Conservation (phyloP, 2,888 invertebrate genomes). For the Nebria brevicollis region DNA sequence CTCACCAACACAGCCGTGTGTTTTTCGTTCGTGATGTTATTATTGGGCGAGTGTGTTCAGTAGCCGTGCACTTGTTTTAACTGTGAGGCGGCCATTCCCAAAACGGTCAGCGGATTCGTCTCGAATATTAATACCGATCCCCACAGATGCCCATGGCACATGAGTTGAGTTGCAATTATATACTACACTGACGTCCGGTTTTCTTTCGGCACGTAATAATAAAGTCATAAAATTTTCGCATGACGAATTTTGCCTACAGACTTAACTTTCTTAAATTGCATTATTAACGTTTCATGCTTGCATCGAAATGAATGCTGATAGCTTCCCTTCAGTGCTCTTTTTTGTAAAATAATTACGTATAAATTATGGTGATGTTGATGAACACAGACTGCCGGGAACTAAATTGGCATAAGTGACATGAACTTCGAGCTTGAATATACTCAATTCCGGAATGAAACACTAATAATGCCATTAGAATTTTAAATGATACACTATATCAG, state of each 20-base stretch:
- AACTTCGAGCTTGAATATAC: neutral
- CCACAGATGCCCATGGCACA: neutral
- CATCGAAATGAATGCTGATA: slow-evolving; percentile 23
- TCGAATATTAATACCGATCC: slow-evolving; percentile 18
- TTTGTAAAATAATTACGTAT: slow-evolving; percentile 19
- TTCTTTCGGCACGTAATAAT: slow-evolving; percentile 31
- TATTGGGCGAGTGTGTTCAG: slow-evolving; percentile 21
- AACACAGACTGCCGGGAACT: neutral
- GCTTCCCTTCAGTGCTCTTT: neutral
- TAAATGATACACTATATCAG: neutral
- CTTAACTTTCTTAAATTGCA: slow-evolving; percentile 15
- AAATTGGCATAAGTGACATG: neutral
- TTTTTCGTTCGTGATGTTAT: slow-evolving; percentile 7
- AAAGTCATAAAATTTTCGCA: slow-evolving; percentile 41
- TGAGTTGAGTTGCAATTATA: neutral
- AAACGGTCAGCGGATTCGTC: slow-evolving; percentile 18
- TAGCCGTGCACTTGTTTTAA: slow-evolving; percentile 19
- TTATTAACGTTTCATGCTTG: slow-evolving; percentile 30
- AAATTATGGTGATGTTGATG: slow-evolving; percentile 19
- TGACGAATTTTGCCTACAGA: slow-evolving; percentile 18
- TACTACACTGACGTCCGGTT: slow-evolving; percentile 14
- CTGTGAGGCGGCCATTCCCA: slow-evolving; percentile 5
- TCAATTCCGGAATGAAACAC: neutral
- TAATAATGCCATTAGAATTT: neutral
- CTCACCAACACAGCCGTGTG: neutral